Evolutionary conservation across 2,113 vertebrate species (phyloP).

Genomic region (Pipa parva): DNA sequence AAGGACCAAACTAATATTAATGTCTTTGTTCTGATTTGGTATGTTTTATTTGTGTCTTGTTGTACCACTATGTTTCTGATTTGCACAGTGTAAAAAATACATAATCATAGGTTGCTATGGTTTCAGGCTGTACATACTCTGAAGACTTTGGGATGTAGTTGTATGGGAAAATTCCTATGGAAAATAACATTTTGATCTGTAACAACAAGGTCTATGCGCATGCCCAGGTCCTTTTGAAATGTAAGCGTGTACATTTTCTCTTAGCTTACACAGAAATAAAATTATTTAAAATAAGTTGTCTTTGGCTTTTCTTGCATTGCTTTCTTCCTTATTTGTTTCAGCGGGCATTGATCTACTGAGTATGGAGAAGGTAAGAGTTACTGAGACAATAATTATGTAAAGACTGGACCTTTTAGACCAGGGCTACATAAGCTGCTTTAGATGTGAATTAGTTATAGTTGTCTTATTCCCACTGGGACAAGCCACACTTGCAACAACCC

Average conservation of each 20-base stretch:
- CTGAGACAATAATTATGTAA: no score
- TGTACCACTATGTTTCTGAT: conserved; percentile 55
- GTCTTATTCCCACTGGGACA: no score
- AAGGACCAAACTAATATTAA: conserved; percentile 89
- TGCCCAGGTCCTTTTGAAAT: conserved; percentile 87
- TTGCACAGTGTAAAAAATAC: conserved; percentile 98
- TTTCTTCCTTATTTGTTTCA: no score
- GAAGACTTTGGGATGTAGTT: conserved; percentile 92
- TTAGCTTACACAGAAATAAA: conserved; percentile 98
- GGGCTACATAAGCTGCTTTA: no score
- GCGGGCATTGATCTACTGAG: no score
- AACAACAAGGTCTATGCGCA: conserved; percentile 83
- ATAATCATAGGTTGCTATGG: conserved; percentile 96
- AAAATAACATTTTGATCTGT: conserved; percentile 86
- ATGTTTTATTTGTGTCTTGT: conserved; percentile 32
- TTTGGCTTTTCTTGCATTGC: conserved; percentile 38
- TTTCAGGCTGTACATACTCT: conserved; percentile 89
- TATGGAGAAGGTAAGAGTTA: no score
- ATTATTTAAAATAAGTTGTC: conserved; percentile 81
- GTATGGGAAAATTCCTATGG: conserved; percentile 94
- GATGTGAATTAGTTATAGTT: no score
- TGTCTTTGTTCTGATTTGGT: conserved; percentile 62
- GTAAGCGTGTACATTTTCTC: conserved; percentile 96
- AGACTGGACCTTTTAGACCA: no score
- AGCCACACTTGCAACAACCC: no score